Evolutionary conservation across 2,797 vertebrate species (phyloP).

Genomic region (Micromesistius poutassou): DNA sequence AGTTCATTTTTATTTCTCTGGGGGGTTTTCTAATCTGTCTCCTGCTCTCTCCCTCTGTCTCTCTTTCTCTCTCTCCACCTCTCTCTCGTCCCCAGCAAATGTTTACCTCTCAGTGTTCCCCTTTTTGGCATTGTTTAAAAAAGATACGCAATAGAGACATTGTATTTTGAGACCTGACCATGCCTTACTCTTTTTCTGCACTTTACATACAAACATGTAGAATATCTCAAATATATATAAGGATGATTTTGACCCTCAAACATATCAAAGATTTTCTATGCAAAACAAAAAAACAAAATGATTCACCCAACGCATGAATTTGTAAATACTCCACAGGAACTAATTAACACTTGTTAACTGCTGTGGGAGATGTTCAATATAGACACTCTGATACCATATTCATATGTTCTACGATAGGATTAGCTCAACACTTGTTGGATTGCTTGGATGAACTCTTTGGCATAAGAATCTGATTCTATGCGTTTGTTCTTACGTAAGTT

Average conservation of each 20-base stretch:
- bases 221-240: conserved; percentile 29
- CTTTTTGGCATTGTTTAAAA: neutral
- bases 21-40: neutral
- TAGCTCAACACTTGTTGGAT: neutral
- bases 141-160: conserved; percentile 60
- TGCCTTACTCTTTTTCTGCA: conserved; percentile 70
- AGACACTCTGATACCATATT: neutral
- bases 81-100: too few relatives aligned
- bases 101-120: neutral
- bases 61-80: conserved; percentile 15
- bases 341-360: neutral
- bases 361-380: neutral
- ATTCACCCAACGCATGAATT: neutral
- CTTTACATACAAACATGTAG: conserved; percentile 46
- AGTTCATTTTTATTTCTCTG: neutral
- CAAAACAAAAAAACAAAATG: conserved; percentile 50
- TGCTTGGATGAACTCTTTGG: neutral
- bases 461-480: neutral
- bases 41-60: conserved; percentile 44
- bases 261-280: conserved; percentile 69
- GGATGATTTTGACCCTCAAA: conserved; percentile 26
- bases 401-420: neutral
- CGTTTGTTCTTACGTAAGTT: neutral
- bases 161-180: conserved; percentile 37
- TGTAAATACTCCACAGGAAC: neutral